Conservation (phyloP, 2,113 vertebrate genomes). For the Pogona vitticeps region DNA sequence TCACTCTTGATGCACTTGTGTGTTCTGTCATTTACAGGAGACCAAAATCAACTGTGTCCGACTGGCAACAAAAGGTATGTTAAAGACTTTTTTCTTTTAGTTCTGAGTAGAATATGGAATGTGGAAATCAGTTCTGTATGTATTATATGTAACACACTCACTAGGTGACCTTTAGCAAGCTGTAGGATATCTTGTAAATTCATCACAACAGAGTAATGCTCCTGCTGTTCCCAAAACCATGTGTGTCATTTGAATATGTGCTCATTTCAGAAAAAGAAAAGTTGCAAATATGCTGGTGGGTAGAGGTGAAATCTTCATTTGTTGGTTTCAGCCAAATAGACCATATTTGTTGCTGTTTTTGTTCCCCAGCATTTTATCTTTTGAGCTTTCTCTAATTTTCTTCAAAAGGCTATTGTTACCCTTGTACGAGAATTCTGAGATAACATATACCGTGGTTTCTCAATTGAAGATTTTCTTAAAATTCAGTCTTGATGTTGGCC, state of each 20-base stretch:
- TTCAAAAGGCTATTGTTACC: slow-evolving; percentile 13
- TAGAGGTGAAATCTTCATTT: not conserved
- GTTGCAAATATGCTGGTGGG: not conserved
- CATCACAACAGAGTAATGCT: not conserved
- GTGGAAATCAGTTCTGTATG: slow-evolving; percentile 50
- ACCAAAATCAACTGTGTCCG: slow-evolving; percentile 97
- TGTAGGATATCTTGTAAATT: not conserved
- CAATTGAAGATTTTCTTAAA: slow-evolving; percentile 1
- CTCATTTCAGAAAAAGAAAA: not conserved
- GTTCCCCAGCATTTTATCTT: slow-evolving; percentile 2
- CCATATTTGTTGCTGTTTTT: not conserved
- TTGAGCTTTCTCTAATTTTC: not conserved
- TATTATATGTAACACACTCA: slow-evolving; percentile 51
- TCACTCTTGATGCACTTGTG: slow-evolving; percentile 45
- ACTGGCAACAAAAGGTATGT: slow-evolving; percentile 96
- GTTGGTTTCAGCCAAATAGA: not conserved
- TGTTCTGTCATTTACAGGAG: slow-evolving; percentile 83
- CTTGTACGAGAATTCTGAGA: slow-evolving; percentile 3
- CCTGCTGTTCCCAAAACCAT: not conserved
- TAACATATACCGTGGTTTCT: not conserved
- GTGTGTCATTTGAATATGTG: not conserved
- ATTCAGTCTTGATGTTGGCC: not conserved
- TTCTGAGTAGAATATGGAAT: not conserved
- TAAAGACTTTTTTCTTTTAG: slow-evolving; percentile 46
- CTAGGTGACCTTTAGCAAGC: slow-evolving; percentile 26